Evolutionary conservation across 2,113 vertebrate species (phyloP), one percentile per base, ranked within the genome.

Genomic region (Bufo bufo): DNA sequence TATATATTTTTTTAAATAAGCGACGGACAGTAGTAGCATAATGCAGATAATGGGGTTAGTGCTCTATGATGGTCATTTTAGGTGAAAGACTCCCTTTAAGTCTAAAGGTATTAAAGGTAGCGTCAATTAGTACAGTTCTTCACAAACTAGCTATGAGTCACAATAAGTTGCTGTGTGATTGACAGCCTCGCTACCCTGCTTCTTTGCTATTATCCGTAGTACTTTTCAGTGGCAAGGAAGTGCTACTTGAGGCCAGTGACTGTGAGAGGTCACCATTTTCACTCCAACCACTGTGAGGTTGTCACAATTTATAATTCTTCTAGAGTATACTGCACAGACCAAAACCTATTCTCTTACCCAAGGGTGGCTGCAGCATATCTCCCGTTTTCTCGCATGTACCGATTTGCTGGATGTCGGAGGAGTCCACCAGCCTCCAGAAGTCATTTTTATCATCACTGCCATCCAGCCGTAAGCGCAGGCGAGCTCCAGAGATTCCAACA

Each of bases 391-490:
- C 98, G 72, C 98, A 99, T 52, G 96, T 99, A 72, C 98, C 98
- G 0, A 99, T 94, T 16, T 97, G 97, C 90, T 99, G 97, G 90
- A 99, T 98, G 69, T 99, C 98, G 0, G 96, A 93, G n/a, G 98
- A 98, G 94, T 99, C 98, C 4, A 99, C 97, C 82, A 99, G 95
- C 43, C 96, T 95, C 98, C 98, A 99, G 91, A 99, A 99, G 92
- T 99, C 98, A 84, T 99, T 99, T 94, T 94, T 97, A 94, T 97
- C 97, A 94, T 99, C 98, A 10, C 97, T 97, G 58, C 98, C 98
- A 56, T 99, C 98, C 87, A 99, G 95, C 1, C 97, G 94, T 86
- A 99, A 92, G 20, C 96, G 95, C 14, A 99, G 94, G 54, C 98
- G 96, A 52, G 96, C 96, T 33, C 98, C 98, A 0, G 95, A 97